Percentiles rank a stretch among this genome's conserved stretches.
Conservation (phyloP, 2,113 vertebrate genomes). For the Illadopsis cleaveri region DNA sequence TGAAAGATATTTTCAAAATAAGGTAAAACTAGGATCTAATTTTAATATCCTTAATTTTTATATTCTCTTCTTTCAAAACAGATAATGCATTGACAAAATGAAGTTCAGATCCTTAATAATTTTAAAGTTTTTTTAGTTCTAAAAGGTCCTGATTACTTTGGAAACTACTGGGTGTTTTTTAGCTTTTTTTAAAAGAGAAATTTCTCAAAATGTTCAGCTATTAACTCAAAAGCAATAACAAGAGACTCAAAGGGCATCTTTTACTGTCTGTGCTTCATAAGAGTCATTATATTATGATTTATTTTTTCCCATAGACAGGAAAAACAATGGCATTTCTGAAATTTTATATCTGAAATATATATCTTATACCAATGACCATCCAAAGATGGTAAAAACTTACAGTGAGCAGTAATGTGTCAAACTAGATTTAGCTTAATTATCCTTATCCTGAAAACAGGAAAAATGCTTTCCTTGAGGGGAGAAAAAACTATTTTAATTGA, state of each 20-base stretch:
- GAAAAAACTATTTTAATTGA: neutral
- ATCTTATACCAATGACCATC: neutral
- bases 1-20: neutral
- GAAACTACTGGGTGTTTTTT: neutral
- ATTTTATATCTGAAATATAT: neutral
- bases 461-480: fast-evolving
- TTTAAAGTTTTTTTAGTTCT: neutral
- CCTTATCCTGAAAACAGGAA: neutral
- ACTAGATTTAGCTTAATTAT: neutral
- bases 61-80: neutral
- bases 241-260: neutral
- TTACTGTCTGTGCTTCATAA: neutral
- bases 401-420: neutral
- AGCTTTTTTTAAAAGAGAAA: neutral
- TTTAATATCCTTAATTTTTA: neutral
- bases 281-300: neutral
- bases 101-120: neutral
- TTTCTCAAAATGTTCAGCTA: neutral
- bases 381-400: neutral
- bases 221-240: neutral
- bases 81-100: neutral
- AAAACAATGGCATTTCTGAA: neutral
- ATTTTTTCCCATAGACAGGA: neutral
- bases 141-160: neutral
- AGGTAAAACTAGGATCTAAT: neutral